Percentiles rank a stretch among this genome's conserved stretches.
Evolutionary conservation across 2,888 invertebrate species (phyloP).

Genomic region (Lasioglossum zephyrum): DNA sequence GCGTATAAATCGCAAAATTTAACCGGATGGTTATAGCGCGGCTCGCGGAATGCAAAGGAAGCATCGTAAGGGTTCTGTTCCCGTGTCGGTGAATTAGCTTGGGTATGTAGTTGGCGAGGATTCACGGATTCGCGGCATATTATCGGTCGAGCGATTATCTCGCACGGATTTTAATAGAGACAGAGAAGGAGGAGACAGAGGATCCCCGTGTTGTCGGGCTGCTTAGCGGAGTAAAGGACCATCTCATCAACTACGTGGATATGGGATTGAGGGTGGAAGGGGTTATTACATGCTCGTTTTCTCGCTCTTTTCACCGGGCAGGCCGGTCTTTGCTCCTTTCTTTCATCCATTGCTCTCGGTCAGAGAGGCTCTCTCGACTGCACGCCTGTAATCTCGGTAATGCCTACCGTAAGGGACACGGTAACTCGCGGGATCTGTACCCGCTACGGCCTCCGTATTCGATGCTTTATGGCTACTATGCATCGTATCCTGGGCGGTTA

Average conservation of each 20-base stretch:
- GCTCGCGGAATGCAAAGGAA: not conserved
- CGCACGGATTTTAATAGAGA: conserved; percentile 77
- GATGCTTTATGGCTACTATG: conserved; percentile 79
- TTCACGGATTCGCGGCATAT: conserved; percentile 76
- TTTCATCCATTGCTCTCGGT: conserved; percentile 35
- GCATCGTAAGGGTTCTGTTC: not conserved
- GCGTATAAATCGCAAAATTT: not conserved
- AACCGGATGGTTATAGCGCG: not conserved
- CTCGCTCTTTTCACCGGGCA: conserved; percentile 48
- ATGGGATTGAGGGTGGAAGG: conserved; percentile 69
- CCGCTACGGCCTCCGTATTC: conserved; percentile 57
- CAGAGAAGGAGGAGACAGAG: conserved; percentile 24
- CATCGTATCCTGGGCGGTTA: conserved; percentile 79
- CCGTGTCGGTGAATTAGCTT: conserved; percentile 63
- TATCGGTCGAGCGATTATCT: conserved; percentile 74
- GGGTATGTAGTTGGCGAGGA: conserved; percentile 59
- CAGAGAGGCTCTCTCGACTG: conserved; percentile 48
- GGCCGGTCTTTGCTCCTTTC: conserved; percentile 15
- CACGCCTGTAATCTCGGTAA: conserved; percentile 79
- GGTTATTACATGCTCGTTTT: conserved; percentile 73
- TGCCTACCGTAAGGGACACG: conserved; percentile 77
- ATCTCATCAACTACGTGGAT: conserved; percentile 58
- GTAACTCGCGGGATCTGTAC: conserved; percentile 64
- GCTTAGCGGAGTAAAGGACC: conserved; percentile 65
- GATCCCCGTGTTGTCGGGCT: conserved; percentile 48